phyloP scores from a whole-genome alignment of 64 coral and sea anemone species.

The Pocillopora verrucosa region DNA sequence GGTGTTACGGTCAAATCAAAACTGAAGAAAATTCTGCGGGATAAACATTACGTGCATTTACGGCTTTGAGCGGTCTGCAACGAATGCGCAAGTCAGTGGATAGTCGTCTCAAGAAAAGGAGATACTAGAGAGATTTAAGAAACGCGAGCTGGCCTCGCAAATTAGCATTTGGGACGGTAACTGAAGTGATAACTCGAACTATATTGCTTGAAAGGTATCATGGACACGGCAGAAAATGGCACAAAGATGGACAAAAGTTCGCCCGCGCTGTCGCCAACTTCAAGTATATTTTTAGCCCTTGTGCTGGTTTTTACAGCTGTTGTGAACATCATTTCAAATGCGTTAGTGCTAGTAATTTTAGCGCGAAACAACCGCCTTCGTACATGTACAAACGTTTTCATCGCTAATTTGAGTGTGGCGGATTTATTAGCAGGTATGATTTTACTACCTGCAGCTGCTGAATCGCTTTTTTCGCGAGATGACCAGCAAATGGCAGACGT shows the following conservation, averaged over 20 bases:
- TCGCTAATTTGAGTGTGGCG: slow-evolving; percentile 79
- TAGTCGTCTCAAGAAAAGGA: background rate
- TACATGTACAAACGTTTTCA: slow-evolving; percentile 80
- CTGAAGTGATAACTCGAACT: background rate
- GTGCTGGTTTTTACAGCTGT: slow-evolving; percentile 11
- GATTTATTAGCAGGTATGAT: slow-evolving; percentile 65
- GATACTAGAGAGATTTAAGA: background rate
- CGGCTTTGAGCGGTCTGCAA: background rate
- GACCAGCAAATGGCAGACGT: background rate
- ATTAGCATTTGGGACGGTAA: background rate
- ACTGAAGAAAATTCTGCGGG: background rate
- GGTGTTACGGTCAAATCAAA: slow-evolving; percentile 13
- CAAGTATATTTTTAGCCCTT: background rate
- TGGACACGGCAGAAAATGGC: background rate
- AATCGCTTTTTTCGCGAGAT: slow-evolving; percentile 45
- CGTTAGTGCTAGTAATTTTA: slow-evolving; percentile 65
- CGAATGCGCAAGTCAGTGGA: background rate
- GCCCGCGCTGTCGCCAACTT: background rate
- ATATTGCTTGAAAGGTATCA: background rate
- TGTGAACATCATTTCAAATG: slow-evolving; percentile 40
- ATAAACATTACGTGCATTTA: background rate
- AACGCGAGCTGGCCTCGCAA: background rate
- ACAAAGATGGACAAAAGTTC: background rate
- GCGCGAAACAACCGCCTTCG: slow-evolving; percentile 73
- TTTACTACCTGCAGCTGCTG: slow-evolving; percentile 53